Conservation (phyloP, 2,797 vertebrate species). For the Lacerta viridis region DNA sequence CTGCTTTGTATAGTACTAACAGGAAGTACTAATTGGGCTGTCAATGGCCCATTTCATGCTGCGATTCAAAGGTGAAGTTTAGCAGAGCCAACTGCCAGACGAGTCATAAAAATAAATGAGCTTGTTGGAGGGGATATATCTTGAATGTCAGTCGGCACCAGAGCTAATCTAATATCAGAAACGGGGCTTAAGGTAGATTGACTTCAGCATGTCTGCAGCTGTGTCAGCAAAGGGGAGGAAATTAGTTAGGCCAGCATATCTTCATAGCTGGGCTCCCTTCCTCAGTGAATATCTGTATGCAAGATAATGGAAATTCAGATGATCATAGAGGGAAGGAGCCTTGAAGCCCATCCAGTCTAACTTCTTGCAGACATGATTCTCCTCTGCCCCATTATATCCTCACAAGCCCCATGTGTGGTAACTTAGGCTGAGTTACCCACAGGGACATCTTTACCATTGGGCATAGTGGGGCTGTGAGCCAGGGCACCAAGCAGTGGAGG, state of each 20-base stretch:
- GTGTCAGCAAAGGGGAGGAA: constrained; percentile 15
- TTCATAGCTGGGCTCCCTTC: background rate
- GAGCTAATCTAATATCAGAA: constrained; percentile 47
- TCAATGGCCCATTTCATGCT: background rate
- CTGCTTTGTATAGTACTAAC: background rate
- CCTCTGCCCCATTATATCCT: too few relatives aligned
- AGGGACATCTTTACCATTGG: too few relatives aligned
- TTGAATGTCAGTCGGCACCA: constrained; percentile 26
- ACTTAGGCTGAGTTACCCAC: too few relatives aligned
- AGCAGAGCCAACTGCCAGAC: constrained; percentile 19
- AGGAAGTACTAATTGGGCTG: background rate
- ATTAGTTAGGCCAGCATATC: background rate
- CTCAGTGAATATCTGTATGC: background rate
- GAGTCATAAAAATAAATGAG: constrained; percentile 51
- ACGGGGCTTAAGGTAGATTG: background rate
- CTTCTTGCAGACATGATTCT: too few relatives aligned
- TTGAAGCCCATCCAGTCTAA: background rate
- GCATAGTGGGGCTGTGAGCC: too few relatives aligned
- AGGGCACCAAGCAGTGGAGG: too few relatives aligned
- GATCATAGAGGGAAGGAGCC: background rate
- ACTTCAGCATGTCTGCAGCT: background rate
- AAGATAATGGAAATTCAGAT: background rate
- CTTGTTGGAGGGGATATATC: constrained; percentile 37
- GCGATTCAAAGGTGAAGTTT: constrained; percentile 5
- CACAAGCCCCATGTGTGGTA: too few relatives aligned